These are phyloP conservation scores for Anodontia alba DNA, from an alignment of 2,888 invertebrate genomes.

Conservation along the genomic window DNA sequence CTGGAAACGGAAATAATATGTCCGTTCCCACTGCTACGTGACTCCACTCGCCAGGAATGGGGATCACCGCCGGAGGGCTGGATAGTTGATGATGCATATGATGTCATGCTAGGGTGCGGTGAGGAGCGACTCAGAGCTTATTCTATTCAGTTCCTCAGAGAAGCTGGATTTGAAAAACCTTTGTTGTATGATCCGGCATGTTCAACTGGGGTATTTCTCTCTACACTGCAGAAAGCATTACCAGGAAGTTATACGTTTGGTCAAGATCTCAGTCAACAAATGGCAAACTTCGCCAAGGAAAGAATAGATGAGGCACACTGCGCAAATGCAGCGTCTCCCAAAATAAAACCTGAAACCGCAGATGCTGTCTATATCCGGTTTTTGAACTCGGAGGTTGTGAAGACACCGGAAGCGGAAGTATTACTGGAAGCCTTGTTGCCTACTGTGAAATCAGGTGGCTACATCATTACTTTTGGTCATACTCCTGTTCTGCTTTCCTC, in stretches of 20 bases:
- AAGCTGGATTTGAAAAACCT: conserved; percentile 40
- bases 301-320: conserved; percentile 71
- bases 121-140: conserved; percentile 68
- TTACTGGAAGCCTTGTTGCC: conserved; percentile 58
- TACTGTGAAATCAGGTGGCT: conserved; percentile 63
- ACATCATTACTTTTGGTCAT: conserved; percentile 70
- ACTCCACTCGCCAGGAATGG: conserved; percentile 60
- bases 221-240: conserved; percentile 62
- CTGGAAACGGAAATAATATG: conserved; percentile 53
- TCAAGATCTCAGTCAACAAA: conserved; percentile 70
- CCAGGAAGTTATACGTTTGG: conserved; percentile 69
- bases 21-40: conserved; percentile 67
- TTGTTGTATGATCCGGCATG: conserved; percentile 69
- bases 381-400: conserved; percentile 70
- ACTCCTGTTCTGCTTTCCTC: conserved; percentile 70
- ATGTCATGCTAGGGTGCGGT: conserved; percentile 66
- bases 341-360: conserved; percentile 63
- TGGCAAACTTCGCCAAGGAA: conserved; percentile 64
- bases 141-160: conserved; percentile 58
- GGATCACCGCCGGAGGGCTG: conserved; percentile 70
- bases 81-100: conserved; percentile 68
- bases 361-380: conserved; percentile 67
- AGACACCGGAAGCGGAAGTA: conserved; percentile 62
- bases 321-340: conserved; percentile 66
- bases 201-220: conserved; percentile 70